A percentile compares a stretch with the other conserved stretches of the same genome.
These are phyloP conservation scores for Trissonchulus latispiculum DNA, from an alignment of 2,888 invertebrate genomes.

Conservation along the genomic window DNA sequence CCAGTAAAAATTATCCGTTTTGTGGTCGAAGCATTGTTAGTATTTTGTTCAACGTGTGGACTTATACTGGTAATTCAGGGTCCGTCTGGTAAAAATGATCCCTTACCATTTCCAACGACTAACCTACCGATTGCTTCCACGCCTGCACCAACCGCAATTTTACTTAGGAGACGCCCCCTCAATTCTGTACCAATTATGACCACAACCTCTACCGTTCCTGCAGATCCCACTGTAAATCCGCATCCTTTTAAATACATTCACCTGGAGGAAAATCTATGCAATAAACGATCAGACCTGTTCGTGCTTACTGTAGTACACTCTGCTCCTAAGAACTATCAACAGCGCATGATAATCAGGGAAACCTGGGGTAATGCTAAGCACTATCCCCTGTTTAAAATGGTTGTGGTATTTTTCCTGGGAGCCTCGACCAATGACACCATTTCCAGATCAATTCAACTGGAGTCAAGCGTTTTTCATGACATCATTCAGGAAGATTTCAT, in stretches of 20 bases:
- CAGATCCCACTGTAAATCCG: conserved; percentile 26
- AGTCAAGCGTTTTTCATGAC: conserved; percentile 13
- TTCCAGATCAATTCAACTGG: background rate
- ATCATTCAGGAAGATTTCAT: conserved; percentile 24
- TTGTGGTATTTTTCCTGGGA: conserved; percentile 22
- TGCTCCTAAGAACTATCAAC: conserved; percentile 18
- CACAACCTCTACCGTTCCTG: too few relatives aligned
- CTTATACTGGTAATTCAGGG: too few relatives aligned
- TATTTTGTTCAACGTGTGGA: too few relatives aligned
- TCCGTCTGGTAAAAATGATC: too few relatives aligned
- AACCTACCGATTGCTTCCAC: too few relatives aligned
- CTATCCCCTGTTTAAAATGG: background rate
- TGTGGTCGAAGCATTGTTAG: too few relatives aligned
- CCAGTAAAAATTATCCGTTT: too few relatives aligned
- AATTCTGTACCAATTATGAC: too few relatives aligned
- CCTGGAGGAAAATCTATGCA: conserved; percentile 10
- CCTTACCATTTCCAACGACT: too few relatives aligned
- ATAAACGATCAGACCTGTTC: conserved; percentile 13
- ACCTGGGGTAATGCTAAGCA: conserved; percentile 22
- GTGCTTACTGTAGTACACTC: conserved; percentile 21
- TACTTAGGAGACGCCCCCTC: too few relatives aligned
- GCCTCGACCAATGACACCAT: background rate
- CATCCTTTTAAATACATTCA: conserved; percentile 17
- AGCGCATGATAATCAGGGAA: conserved; percentile 21
- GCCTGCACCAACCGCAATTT: too few relatives aligned